phyloP scores from a whole-genome alignment of 2,888 invertebrate species.

The Leptothorax acervorum region DNA sequence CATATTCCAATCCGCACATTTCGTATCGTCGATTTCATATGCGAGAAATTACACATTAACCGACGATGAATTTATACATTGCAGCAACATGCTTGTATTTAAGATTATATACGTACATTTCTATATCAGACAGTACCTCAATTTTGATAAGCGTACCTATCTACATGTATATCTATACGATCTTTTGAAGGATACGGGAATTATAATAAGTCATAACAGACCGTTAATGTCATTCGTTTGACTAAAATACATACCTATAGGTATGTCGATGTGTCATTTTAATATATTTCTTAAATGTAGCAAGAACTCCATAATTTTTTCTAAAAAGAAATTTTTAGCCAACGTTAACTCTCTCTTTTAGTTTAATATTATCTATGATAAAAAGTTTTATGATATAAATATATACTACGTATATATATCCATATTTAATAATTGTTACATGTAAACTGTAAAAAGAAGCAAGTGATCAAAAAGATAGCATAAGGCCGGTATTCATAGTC shows the following conservation, averaged over 20 bases:
- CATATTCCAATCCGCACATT: conserved; percentile 28
- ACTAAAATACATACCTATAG: not conserved
- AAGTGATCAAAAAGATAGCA: not conserved
- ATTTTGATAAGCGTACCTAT: not conserved
- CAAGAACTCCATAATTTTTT: not conserved
- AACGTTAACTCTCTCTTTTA: too few relatives aligned
- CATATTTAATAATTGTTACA: conserved; percentile 9
- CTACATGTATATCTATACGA: not conserved
- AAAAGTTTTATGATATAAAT: not conserved
- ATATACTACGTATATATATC: not conserved
- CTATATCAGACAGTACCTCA: not conserved
- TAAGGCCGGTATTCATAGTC: too few relatives aligned
- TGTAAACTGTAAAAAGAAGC: not conserved
- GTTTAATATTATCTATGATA: too few relatives aligned
- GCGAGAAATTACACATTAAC: conserved; percentile 29
- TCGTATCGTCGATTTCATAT: conserved; percentile 48
- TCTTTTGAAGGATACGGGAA: not conserved
- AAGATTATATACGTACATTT: not conserved
- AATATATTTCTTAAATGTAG: not conserved
- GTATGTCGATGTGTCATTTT: not conserved
- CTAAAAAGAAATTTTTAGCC: not conserved
- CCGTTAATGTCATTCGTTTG: not conserved
- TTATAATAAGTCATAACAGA: not conserved
- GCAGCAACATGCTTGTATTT: not conserved
- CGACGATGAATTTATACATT: conserved; percentile 14